phyloP scores from a whole-genome alignment of 2,888 invertebrate species.

The Melanargia galathea region DNA sequence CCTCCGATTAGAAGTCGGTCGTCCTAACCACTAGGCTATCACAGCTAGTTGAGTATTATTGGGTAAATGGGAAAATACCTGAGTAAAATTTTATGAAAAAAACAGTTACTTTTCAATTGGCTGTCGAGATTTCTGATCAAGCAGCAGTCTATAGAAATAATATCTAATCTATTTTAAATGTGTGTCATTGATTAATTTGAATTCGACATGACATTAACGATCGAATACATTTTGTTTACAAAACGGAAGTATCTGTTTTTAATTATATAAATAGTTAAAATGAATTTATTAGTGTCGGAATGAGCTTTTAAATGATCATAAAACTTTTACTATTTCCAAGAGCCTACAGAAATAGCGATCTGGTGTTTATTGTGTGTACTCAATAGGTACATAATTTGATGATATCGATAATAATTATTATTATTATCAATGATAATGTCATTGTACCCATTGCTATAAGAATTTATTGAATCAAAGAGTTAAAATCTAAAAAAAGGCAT shows the following conservation, averaged over 20 bases:
- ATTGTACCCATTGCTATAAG: not conserved
- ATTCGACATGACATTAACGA: conserved; percentile 26
- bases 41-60: no score
- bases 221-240: conserved; percentile 27
- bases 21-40: no score
- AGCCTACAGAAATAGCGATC: conserved; percentile 4
- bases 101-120: no score
- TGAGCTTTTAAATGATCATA: conserved; percentile 16
- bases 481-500: not conserved
- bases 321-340: conserved; percentile 13
- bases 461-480: not conserved
- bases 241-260: conserved; percentile 24
- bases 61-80: no score
- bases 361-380: conserved; percentile 5
- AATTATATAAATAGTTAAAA: conserved; percentile 23
- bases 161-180: not conserved
- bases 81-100: no score
- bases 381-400: not conserved
- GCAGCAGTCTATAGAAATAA: not conserved
- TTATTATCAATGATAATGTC: no score
- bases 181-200: not conserved
- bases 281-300: not conserved
- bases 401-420: no score
- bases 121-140: not conserved
- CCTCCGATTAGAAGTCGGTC: no score